phyloP scores from a whole-genome alignment of 2,113 vertebrate genomes.

The Salvelinus fontinalis region DNA sequence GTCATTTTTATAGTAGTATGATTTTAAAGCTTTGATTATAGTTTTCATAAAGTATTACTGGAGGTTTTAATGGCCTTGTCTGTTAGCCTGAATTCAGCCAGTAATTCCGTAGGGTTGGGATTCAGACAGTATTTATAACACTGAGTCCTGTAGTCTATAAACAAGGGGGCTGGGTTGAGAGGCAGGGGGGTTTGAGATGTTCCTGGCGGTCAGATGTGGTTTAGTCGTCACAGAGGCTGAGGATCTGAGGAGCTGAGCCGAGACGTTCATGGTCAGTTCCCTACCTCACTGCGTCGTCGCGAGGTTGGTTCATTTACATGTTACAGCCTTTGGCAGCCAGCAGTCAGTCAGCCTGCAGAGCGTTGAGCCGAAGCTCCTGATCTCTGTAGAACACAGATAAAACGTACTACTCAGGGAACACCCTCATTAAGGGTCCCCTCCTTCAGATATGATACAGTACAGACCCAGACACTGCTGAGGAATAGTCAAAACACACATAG shows the following conservation, averaged over 20 bases:
- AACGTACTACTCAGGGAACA: conserved; percentile 51
- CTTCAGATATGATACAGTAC: conserved; percentile 37
- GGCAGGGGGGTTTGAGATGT: neutral
- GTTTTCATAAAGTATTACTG: no score
- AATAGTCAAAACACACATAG: conserved; percentile 61
- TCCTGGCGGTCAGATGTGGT: conserved; percentile 34
- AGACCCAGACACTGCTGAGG: conserved; percentile 65
- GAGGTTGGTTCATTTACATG: conserved; percentile 37
- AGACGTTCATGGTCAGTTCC: neutral
- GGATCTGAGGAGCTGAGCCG: conserved; percentile 26
- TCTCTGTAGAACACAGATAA: conserved; percentile 68
- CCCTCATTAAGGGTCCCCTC: conserved; percentile 44
- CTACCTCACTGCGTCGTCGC: neutral
- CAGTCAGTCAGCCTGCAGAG: conserved; percentile 51
- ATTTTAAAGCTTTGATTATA: no score
- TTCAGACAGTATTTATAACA: no score
- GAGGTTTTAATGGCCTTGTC: no score
- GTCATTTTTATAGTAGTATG: no score
- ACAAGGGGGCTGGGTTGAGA: neutral
- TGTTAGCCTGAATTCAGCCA: no score
- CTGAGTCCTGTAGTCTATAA: no score
- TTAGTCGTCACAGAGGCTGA: conserved; percentile 53
- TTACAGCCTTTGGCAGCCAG: conserved; percentile 48
- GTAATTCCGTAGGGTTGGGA: no score
- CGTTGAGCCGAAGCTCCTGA: conserved; percentile 57